phyloP scores from a whole-genome alignment of 2,797 vertebrate species.

The Premnoplex brunnescens region DNA sequence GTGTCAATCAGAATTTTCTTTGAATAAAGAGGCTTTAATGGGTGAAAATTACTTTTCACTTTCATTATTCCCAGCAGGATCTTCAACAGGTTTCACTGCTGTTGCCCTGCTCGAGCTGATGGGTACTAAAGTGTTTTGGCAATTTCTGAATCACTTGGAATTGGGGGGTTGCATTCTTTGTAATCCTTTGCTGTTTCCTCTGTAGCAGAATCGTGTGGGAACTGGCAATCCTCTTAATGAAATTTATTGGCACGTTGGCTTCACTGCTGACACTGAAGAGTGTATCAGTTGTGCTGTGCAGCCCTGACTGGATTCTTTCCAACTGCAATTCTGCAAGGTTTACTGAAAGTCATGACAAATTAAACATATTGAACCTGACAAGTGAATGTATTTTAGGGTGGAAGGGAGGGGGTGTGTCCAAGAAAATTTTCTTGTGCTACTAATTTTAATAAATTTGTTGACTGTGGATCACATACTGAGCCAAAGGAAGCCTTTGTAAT shows the following conservation, averaged over 20 bases:
- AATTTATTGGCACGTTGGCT: neutral
- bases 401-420: neutral
- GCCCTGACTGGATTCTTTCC: conserved; percentile 14
- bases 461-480: neutral
- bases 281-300: neutral
- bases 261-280: neutral
- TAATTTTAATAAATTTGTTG: conserved; percentile 10
- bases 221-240: neutral
- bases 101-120: neutral
- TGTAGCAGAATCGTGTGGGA: neutral
- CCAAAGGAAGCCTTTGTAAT: neutral
- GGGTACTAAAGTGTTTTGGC: neutral
- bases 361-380: neutral
- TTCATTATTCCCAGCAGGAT: neutral
- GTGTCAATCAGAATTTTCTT: neutral
- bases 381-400: neutral
- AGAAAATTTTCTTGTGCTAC: neutral
- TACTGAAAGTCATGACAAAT: neutral
- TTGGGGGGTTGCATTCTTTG: neutral
- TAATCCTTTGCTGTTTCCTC: neutral
- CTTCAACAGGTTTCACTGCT: neutral
- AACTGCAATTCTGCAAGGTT: neutral
- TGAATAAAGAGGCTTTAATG: neutral
- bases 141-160: neutral
- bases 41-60: neutral